Evolutionary conservation across 2,797 vertebrate species (phyloP), one percentile per base, ranked within the genome.

Genomic region (Sylvia borin): DNA sequence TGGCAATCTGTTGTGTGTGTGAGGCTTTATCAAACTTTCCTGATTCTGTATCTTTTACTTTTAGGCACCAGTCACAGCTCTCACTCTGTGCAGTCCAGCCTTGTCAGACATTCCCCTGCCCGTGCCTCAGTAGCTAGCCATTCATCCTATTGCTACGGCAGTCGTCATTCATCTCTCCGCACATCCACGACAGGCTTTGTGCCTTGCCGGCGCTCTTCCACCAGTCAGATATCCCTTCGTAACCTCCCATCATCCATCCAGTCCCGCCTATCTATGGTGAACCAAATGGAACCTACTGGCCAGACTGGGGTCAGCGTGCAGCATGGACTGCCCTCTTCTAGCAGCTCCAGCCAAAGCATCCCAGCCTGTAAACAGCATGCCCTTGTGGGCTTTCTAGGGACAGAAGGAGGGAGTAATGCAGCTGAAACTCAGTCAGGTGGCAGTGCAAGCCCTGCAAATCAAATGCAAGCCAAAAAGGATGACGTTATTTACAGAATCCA

Each of bases 401-500:
- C 98, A 47, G 99, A 99, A 80, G 98, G 98, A 80, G 96, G 97
- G 91, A 97, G 88, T 83, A 97, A 97, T 78, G 89, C 96, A 82
- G 34, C 91, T 40, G 98, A 98, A 68, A 88, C 93, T 58, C 98
- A 98, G 89, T 97, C 96, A 58, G 97, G 97, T 96, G 97, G 91
- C 90, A 96, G 97, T 94, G 96, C 97, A 78, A 98, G 98, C 96
- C 97, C 98, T 97, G 97, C 98, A 95, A 98, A 67, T 92, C 96
- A 98, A 97, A 88, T 98, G 97, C 98, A 98, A 97, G 97, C 99
- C 98, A 99, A 97, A 98, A 99, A 97, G 92, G 99, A 99, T 45
- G 99, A 99, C 78, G 99, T 99, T 98, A 98, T 99, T 96, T 99
- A 99, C 98, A 98, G 99, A 98, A 99, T 99, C 78, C 99, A 99